A percentile compares a stretch with the other conserved stretches of the same genome.
Evolutionary conservation across 2,888 invertebrate species (phyloP).

Genomic region (Zeuzera pyrina): DNA sequence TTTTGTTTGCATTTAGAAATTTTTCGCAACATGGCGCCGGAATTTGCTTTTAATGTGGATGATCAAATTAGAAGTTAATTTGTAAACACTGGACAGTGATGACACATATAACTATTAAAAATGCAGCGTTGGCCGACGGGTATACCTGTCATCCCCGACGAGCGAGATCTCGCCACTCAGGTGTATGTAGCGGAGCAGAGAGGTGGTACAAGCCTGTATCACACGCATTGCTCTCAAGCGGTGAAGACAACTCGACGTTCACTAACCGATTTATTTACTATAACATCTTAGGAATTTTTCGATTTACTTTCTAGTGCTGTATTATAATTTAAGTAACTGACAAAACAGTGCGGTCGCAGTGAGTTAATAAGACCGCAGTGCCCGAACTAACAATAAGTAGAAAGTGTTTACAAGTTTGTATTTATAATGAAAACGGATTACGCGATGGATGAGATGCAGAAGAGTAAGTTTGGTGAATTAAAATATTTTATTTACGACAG

Average conservation of each 20-base stretch:
- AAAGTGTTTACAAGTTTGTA: slow-evolving; percentile 40
- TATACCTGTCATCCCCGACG: slow-evolving; percentile 9
- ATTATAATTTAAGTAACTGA: too few relatives aligned
- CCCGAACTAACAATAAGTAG: slow-evolving; percentile 34
- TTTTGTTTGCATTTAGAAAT: too few relatives aligned
- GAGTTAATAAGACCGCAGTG: slow-evolving; percentile 24
- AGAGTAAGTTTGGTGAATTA: slow-evolving; percentile 47
- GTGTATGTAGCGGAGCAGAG: slow-evolving; percentile 10
- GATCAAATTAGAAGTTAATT: too few relatives aligned
- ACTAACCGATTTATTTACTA: too few relatives aligned
- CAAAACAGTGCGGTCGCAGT: slow-evolving; percentile 45
- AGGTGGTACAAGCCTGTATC: slow-evolving; percentile 8
- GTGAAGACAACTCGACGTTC: not conserved
- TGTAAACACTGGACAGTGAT: too few relatives aligned
- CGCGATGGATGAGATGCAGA: slow-evolving; percentile 69
- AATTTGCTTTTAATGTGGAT: too few relatives aligned
- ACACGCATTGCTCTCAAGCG: slow-evolving; percentile 3
- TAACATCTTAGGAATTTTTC: slow-evolving; percentile 57
- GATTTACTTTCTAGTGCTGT: slow-evolving; percentile 47
- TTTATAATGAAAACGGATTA: slow-evolving; percentile 68
- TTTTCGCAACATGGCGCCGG: too few relatives aligned
- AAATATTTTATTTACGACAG: too few relatives aligned
- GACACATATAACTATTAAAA: too few relatives aligned
- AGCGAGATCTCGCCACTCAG: slow-evolving; percentile 8
- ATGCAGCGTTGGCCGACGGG: too few relatives aligned